Conservation (phyloP, 2,797 vertebrate species). For the Eulemur mongoz region DNA sequence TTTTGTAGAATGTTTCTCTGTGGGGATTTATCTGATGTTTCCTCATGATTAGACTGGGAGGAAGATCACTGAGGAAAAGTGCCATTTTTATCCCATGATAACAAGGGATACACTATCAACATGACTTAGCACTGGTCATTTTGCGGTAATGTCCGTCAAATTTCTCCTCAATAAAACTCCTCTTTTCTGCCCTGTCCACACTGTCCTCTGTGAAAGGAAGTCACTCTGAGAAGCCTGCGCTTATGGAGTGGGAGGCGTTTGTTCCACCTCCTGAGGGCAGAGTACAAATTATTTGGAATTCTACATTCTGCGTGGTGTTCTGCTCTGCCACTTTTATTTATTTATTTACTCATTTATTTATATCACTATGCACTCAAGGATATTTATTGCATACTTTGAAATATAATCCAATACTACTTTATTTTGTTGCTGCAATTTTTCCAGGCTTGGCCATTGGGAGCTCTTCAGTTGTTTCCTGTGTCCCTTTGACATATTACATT, state of each 20-base stretch:
- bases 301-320: neutral
- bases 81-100: neutral
- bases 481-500: neutral
- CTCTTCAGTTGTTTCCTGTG: neutral
- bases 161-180: neutral
- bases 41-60: neutral
- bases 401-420: neutral
- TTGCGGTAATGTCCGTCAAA: neutral
- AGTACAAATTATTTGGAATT: neutral
- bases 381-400: neutral
- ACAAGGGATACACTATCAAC: too few relatives aligned
- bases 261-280: neutral
- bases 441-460: neutral
- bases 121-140: neutral
- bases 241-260: neutral
- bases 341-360: neutral
- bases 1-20: neutral
- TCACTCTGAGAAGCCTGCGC: neutral
- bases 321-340: neutral
- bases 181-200: too few relatives aligned
- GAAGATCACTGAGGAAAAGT: neutral
- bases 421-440: neutral
- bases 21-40: neutral
- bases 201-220: neutral
- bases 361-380: neutral